phyloP scores from a whole-genome alignment of 2,888 invertebrate genomes.

The Eristalinus sepulchralis region DNA sequence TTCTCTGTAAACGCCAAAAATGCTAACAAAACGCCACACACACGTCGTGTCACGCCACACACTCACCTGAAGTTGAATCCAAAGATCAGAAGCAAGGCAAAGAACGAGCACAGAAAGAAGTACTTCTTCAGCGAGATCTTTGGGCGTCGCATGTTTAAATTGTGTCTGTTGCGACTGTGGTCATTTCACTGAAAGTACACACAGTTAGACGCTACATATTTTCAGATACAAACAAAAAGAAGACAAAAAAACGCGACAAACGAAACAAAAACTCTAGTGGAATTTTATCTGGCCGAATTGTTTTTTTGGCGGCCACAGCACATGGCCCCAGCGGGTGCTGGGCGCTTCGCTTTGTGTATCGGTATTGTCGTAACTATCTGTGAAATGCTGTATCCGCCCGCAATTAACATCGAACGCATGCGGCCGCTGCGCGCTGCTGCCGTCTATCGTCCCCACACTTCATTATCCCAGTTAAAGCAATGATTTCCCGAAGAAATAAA shows the following conservation, averaged over 20 bases:
- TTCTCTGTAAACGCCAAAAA: constrained; percentile 74
- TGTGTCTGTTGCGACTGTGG: constrained; percentile 46
- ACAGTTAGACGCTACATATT: background rate
- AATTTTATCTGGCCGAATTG: background rate
- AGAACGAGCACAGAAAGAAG: constrained; percentile 82
- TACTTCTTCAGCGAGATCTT: constrained; percentile 84
- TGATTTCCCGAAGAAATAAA: background rate
- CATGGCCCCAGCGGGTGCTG: background rate
- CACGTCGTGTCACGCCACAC: background rate
- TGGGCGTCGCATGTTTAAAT: constrained; percentile 82
- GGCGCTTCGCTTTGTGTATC: background rate
- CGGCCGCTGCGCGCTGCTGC: background rate
- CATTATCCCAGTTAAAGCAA: background rate
- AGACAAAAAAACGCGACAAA: background rate
- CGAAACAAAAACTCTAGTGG: background rate
- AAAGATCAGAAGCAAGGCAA: constrained; percentile 82
- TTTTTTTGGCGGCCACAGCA: constrained; percentile 4
- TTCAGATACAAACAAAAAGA: background rate
- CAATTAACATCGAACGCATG: background rate
- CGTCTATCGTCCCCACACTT: background rate
- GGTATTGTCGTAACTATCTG: constrained; percentile 11
- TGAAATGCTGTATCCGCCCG: background rate
- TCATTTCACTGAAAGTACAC: constrained; percentile 60
- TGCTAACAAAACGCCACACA: background rate
- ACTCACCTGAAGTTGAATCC: constrained; percentile 82